phyloP scores from a whole-genome alignment of 92 coral and sea anemone genomes.

The Palythoa heliodiscus region DNA sequence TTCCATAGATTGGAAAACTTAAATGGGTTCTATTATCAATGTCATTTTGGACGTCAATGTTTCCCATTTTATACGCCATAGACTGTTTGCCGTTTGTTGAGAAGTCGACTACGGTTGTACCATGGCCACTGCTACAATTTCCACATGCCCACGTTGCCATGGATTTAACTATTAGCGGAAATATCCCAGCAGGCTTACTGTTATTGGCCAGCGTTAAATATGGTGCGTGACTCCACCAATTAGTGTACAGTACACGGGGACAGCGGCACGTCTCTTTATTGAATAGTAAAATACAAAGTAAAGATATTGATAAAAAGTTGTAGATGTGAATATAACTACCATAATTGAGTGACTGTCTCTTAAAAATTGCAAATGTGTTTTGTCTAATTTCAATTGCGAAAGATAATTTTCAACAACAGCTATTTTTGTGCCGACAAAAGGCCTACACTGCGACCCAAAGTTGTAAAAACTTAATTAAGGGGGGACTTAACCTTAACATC shows the following conservation, averaged over 20 bases:
- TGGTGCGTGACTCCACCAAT: constrained; percentile 75
- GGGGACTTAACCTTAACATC: too few relatives aligned
- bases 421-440: too few relatives aligned
- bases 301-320: too few relatives aligned
- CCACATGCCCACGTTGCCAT: constrained; percentile 69
- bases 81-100: constrained; percentile 55
- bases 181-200: constrained; percentile 55
- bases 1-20: constrained; percentile 82
- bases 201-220: constrained; percentile 49
- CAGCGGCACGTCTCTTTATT: constrained; percentile 70
- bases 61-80: constrained; percentile 42
- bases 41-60: constrained; percentile 57
- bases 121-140: constrained; percentile 66
- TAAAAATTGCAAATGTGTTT: too few relatives aligned
- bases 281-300: neutral
- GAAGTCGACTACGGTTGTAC: constrained; percentile 49
- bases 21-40: constrained; percentile 70
- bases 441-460: too few relatives aligned
- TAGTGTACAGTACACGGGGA: constrained; percentile 66
- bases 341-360: too few relatives aligned
- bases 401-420: too few relatives aligned
- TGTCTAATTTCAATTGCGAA: too few relatives aligned
- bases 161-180: constrained; percentile 36
- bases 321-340: too few relatives aligned
- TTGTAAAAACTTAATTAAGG: too few relatives aligned